phyloP scores from a whole-genome alignment of 2,113 vertebrate species.

The Oceanites oceanicus region DNA sequence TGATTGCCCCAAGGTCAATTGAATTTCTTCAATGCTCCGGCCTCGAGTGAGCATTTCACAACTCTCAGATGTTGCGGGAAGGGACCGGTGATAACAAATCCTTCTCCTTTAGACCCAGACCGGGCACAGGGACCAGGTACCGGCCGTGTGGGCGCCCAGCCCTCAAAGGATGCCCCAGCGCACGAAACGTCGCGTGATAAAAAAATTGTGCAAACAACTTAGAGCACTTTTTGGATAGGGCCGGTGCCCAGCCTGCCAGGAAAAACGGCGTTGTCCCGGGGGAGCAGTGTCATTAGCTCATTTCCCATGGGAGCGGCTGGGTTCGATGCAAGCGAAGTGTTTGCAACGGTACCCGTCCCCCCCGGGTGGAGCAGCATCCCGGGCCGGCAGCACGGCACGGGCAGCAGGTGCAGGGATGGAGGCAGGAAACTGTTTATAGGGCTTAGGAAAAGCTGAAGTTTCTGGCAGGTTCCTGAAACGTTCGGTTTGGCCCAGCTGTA shows the following conservation, averaged over 20 bases:
- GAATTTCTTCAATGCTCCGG: background rate
- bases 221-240: background rate
- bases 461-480: background rate
- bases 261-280: background rate
- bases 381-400: background rate
- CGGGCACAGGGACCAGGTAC: too few species aligned
- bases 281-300: background rate
- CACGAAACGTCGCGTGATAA: fast-evolving
- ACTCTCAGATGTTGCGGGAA: background rate
- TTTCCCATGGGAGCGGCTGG: background rate
- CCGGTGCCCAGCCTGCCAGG: background rate
- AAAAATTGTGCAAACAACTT: background rate
- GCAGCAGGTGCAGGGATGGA: slow-evolving; percentile 27
- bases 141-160: fast-evolving
- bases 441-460: slow-evolving; percentile 54
- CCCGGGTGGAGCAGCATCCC: background rate
- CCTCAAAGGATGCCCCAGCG: background rate
- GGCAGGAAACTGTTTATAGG: slow-evolving; percentile 7
- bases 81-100: background rate
- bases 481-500: background rate
- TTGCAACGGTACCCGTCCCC: background rate
- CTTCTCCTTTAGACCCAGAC: background rate
- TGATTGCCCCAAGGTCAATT: background rate
- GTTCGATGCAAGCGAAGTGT: background rate
- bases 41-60: background rate